Evolutionary conservation across 1,140 invertebrate genomes (phyloP), one percentile per base, ranked within the genome.

Genomic region (Brachionus rotundiformis): DNA sequence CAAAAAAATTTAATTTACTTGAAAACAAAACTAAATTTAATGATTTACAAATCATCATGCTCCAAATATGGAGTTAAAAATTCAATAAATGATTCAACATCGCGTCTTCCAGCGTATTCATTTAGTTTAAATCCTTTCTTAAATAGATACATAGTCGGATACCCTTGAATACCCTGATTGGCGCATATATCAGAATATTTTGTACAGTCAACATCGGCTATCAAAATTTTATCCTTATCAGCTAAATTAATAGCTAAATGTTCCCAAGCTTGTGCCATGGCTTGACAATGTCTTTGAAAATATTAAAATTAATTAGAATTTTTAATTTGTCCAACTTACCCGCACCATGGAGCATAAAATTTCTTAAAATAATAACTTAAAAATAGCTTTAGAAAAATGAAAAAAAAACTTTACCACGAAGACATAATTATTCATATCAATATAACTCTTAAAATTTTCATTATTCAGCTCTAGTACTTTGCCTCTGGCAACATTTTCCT

Each of bases 331-430:
- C 10, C 16, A 39, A 25, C 68, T 44, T 73, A 73, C 68, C 68
- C 68, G n/a, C 68, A 73, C 68, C 68, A 73, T 13, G 68, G 68
- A 44, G 68, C 68, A 73, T 25, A 73, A 73, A 73, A 73, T 73
- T 73, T 73, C 68, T 73, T 36, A 4, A 73, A 73, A 44, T 44
- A 29, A n/a, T n/a, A n/a, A n/a, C n/a, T n/a, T n/a, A n/a, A n/a
- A n/a, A n/a, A n/a, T n/a, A n/a, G n/a, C n/a, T n/a, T n/a, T n/a
- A n/a, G n/a, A n/a, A n/a, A n/a, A n/a, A n/a, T n/a, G n/a, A 44
- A 44, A 25, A 10, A 44, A 44, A 31, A 41, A n/a, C n/a, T 39
- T 23, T 25, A 73, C 68, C 33, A 73, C 68, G 44, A 73, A 73
- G 13, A 73, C 16, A 44, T 16, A 31, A 73, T 13, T 8, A 3